phyloP scores from a whole-genome alignment of 2,888 invertebrate species.

The Leptothorax acervorum region DNA sequence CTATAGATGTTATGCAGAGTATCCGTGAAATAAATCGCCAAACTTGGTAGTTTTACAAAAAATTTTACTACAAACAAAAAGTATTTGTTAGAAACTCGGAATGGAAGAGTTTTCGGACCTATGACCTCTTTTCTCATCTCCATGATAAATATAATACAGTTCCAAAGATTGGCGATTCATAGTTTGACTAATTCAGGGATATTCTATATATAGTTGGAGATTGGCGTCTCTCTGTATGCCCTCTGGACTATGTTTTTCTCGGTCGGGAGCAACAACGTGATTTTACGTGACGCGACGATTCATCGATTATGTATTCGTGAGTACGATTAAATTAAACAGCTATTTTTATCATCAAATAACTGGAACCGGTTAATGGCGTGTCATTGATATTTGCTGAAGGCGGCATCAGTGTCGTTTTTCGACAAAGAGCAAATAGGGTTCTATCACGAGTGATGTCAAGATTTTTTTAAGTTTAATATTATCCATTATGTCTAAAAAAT shows the following conservation, averaged over 20 bases:
- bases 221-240: not conserved
- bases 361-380: conserved; percentile 53
- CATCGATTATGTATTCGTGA: conserved; percentile 12
- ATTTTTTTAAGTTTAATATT: not conserved
- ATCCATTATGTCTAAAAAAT: not conserved
- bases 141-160: not conserved
- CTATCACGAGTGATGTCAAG: not conserved
- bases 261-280: not conserved
- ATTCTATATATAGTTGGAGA: not conserved
- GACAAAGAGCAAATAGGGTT: not conserved
- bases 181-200: not conserved
- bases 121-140: not conserved
- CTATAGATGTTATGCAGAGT: not conserved
- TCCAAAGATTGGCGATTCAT: not conserved
- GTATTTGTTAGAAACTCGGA: not conserved
- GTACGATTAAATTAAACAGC: conserved; percentile 40
- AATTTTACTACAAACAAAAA: not conserved
- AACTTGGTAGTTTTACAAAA: not conserved
- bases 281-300: conserved; percentile 17
- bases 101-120: not conserved
- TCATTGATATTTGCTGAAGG: conserved; percentile 43
- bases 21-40: not conserved
- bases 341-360: conserved; percentile 46
- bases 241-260: not conserved
- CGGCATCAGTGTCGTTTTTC: not conserved